These are phyloP conservation scores for Crotalus horridus DNA, from an alignment of 2,113 vertebrate genomes.

Conservation along the genomic window DNA sequence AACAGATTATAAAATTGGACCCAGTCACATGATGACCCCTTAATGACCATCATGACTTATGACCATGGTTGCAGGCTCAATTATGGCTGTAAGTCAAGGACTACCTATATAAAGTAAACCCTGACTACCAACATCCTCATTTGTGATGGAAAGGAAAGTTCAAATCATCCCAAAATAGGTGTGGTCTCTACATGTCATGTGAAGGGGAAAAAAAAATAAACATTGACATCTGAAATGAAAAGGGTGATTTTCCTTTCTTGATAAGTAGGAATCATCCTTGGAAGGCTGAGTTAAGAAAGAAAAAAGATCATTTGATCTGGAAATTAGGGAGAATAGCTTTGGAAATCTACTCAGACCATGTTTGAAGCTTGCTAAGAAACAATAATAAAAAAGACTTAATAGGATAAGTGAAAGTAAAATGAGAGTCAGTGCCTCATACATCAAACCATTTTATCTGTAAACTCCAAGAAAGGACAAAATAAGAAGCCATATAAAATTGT, in stretches of 20 bases:
- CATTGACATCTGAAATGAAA: not conserved
- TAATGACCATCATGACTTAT: too few relatives aligned
- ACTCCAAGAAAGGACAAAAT: not conserved
- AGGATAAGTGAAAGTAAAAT: not conserved
- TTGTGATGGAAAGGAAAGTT: not conserved
- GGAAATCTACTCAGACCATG: not conserved
- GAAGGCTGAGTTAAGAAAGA: not conserved
- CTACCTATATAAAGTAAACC: not conserved
- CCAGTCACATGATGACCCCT: too few relatives aligned
- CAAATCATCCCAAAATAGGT: not conserved
- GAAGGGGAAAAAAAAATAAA: not conserved
- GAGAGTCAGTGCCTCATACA: not conserved
- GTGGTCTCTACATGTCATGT: not conserved
- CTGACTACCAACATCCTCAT: not conserved
- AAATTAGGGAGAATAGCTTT: not conserved
- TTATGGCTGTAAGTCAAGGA: too few relatives aligned
- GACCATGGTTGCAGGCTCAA: too few relatives aligned
- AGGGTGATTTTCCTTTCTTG: not conserved
- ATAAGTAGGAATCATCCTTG: not conserved
- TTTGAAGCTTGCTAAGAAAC: not conserved
- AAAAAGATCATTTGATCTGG: not conserved
- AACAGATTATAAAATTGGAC: too few relatives aligned
- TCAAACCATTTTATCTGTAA: not conserved
- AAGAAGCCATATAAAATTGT: not conserved
- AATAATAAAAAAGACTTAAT: not conserved